phyloP scores from a whole-genome alignment of 2,797 vertebrate genomes.

The Hoplostethus mediterraneus region DNA sequence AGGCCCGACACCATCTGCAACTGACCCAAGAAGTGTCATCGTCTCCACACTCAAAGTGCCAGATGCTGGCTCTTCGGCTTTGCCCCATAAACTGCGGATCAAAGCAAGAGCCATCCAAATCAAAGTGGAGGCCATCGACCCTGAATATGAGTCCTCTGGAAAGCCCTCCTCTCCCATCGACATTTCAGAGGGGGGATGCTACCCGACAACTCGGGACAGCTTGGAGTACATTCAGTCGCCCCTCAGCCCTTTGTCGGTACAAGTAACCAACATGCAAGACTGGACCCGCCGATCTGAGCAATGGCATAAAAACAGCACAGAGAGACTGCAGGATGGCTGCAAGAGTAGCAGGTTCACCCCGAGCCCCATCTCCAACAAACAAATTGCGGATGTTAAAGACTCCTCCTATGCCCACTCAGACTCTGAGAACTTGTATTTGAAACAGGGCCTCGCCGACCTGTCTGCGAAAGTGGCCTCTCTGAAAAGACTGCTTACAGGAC shows the following conservation, averaged over 20 bases:
- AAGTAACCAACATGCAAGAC: conserved; percentile 91
- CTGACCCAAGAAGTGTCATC: conserved; percentile 88
- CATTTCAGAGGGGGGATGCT: conserved; percentile 84
- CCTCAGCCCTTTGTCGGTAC: conserved; percentile 89
- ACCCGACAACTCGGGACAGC: conserved; percentile 79
- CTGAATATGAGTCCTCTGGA: conserved; percentile 87
- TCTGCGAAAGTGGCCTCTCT: conserved; percentile 88
- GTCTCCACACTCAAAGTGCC: conserved; percentile 92
- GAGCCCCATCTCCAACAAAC: conserved; percentile 54
- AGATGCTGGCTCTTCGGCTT: conserved; percentile 87
- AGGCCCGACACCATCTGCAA: conserved; percentile 86
- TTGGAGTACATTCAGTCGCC: conserved; percentile 82
- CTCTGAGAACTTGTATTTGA: conserved; percentile 87
- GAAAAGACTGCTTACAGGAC: conserved; percentile 88
- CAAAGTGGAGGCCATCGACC: conserved; percentile 92
- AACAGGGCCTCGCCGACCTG: conserved; percentile 86
- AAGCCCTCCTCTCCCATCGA: conserved; percentile 85
- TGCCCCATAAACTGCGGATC: conserved; percentile 97
- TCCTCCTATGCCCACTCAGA: conserved; percentile 80
- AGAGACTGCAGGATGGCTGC: conserved; percentile 64
- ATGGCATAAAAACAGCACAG: conserved; percentile 86
- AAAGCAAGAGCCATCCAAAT: conserved; percentile 93
- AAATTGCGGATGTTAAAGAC: conserved; percentile 81
- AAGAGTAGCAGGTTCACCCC: conserved; percentile 70
- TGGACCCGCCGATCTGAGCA: conserved; percentile 90